A percentile compares a stretch with the other conserved stretches of the same genome.
Evolutionary conservation across 2,113 vertebrate genomes (phyloP).

Genomic region (Barbus barbus): DNA sequence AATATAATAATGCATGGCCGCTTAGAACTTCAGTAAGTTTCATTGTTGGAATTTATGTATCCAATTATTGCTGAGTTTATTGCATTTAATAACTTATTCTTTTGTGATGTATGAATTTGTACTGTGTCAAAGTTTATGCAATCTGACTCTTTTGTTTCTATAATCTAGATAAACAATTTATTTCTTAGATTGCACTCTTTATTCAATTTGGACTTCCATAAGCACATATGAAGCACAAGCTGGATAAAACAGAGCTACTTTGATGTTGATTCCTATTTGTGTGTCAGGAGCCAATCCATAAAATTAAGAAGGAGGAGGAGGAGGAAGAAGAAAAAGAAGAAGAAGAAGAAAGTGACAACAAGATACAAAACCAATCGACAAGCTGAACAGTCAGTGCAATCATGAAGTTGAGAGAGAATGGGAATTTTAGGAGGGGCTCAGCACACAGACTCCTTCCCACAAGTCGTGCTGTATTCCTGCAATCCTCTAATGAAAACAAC

Average conservation of each 20-base stretch:
- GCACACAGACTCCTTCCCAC: background rate
- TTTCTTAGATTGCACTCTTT: background rate
- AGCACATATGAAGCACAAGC: no score
- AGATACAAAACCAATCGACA: background rate
- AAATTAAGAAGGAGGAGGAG: no score
- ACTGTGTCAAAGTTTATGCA: background rate
- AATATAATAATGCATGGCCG: no score
- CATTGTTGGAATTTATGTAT: background rate
- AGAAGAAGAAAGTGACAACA: background rate
- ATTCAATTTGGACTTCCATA: background rate
- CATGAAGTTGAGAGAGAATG: background rate
- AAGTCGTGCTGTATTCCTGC: conserved; percentile 48
- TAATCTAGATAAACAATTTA: background rate
- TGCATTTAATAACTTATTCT: no score
- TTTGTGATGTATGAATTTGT: no score
- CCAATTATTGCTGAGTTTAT: background rate
- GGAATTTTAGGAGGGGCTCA: background rate
- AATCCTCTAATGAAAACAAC: conserved; percentile 66
- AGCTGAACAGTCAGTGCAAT: background rate
- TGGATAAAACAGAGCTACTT: no score
- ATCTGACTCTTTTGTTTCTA: background rate
- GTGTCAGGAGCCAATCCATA: no score
- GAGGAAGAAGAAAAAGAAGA: background rate
- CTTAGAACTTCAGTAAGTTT: no score
- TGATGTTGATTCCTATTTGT: no score